Conservation (phyloP, 2,888 invertebrate genomes). For the Lamellibrachia satsuma region DNA sequence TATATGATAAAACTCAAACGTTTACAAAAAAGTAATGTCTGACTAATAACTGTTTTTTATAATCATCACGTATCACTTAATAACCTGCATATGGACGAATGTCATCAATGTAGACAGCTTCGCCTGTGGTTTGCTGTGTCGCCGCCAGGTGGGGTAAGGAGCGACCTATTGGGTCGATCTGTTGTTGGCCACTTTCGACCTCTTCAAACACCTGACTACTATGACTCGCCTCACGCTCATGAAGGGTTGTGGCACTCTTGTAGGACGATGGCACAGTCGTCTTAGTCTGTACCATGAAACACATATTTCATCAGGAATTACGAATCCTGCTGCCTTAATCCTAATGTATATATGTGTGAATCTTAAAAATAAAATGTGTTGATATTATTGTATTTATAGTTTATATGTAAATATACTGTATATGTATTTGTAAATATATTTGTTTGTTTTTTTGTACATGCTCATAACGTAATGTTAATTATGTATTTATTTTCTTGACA, state of each 20-base stretch:
- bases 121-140: constrained; percentile 86
- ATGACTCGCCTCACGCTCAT: constrained; percentile 24
- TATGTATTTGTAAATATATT: too few relatives aligned
- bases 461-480: too few relatives aligned
- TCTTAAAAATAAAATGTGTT: too few relatives aligned
- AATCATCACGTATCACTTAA: neutral
- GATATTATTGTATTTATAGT: too few relatives aligned
- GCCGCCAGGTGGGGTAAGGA: constrained; percentile 85
- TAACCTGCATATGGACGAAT: constrained; percentile 75
- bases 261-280: neutral
- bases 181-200: constrained; percentile 54
- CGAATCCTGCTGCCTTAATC: too few relatives aligned
- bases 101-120: constrained; percentile 91
- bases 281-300: neutral
- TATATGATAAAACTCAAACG: too few relatives aligned
- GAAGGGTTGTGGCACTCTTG: constrained; percentile 29
- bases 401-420: too few relatives aligned
- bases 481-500: too few relatives aligned
- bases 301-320: too few relatives aligned
- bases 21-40: neutral
- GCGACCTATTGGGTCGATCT: constrained; percentile 80
- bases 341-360: too few relatives aligned
- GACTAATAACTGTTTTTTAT: neutral
- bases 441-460: too few relatives aligned
- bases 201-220: constrained; percentile 65